Conservation (phyloP, 2,113 vertebrate genomes). For the Sorex fumeus region DNA sequence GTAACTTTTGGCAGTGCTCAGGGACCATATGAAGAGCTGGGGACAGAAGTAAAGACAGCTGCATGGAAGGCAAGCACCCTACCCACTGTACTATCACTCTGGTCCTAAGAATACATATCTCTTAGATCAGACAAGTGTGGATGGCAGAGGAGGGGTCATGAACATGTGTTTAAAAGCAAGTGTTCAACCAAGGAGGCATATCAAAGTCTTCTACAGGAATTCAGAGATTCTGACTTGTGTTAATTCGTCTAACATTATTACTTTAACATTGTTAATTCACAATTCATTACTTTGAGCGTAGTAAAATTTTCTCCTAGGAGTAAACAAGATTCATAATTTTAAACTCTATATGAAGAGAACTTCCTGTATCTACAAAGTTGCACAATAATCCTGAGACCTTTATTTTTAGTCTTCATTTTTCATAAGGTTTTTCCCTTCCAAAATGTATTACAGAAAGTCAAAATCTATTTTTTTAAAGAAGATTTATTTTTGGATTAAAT, state of each 20-base stretch:
- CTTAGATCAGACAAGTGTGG: not conserved
- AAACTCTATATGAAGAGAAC: slow-evolving; percentile 16
- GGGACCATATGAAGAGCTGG: no score
- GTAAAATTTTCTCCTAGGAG: slow-evolving; percentile 28
- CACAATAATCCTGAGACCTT: not conserved
- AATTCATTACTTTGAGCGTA: not conserved
- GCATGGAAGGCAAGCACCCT: no score
- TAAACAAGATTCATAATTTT: slow-evolving; percentile 49
- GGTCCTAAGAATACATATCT: not conserved
- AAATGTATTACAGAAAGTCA: slow-evolving; percentile 78
- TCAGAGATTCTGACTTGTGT: not conserved
- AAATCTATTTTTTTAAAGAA: slow-evolving; percentile 87
- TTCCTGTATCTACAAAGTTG: not conserved
- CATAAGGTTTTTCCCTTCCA: slow-evolving; percentile 34
- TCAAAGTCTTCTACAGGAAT: not conserved
- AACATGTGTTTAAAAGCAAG: not conserved
- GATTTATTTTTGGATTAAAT: slow-evolving; percentile 89
- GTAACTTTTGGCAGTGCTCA: no score
- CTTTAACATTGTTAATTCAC: not conserved
- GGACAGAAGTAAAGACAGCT: no score
- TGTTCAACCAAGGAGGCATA: not conserved
- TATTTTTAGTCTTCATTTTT: slow-evolving; percentile 33
- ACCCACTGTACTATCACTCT: no score
- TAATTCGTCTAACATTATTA: not conserved
- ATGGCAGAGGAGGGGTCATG: not conserved